Evolutionary conservation across 2,888 invertebrate species (phyloP).

Genomic region (Eupelmus urozonus): DNA sequence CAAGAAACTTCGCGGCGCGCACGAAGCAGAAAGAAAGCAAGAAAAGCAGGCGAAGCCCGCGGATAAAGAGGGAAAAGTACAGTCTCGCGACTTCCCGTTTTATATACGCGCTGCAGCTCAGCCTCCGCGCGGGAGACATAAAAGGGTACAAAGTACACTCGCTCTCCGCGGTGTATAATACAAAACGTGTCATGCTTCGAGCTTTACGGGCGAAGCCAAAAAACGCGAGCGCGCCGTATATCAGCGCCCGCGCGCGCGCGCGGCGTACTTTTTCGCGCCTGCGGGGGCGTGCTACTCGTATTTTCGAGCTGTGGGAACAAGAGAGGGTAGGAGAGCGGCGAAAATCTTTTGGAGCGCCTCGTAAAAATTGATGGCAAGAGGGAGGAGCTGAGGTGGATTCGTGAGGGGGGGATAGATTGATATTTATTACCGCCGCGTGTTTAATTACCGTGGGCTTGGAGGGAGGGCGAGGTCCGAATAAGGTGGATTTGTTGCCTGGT

Average conservation of each 20-base stretch:
- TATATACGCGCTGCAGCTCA: neutral
- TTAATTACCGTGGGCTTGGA: constrained; percentile 41
- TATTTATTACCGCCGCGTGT: constrained; percentile 38
- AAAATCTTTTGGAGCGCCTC: constrained; percentile 38
- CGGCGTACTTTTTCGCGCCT: constrained; percentile 25
- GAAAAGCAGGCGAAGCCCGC: constrained; percentile 1
- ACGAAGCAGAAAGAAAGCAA: neutral
- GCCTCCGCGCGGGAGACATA: no score
- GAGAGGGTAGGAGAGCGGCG: neutral
- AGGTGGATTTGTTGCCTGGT: neutral
- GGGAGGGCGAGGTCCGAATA: neutral
- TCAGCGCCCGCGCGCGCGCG: constrained; percentile 11
- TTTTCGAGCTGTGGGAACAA: neutral
- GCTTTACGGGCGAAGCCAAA: constrained; percentile 16
- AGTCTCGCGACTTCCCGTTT: neutral
- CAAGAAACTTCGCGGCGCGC: neutral
- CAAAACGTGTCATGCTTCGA: constrained; percentile 31
- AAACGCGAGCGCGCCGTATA: constrained; percentile 25
- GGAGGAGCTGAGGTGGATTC: constrained; percentile 4
- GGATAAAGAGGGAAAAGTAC: constrained; percentile 8
- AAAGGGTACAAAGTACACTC: constrained; percentile 26
- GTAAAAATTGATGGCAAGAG: constrained; percentile 44
- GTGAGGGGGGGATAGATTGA: neutral
- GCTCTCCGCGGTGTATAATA: constrained; percentile 8
- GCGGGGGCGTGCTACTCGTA: neutral